Conservation (phyloP, 2,797 vertebrate genomes). For the Cynodonichthys magdalenae region DNA sequence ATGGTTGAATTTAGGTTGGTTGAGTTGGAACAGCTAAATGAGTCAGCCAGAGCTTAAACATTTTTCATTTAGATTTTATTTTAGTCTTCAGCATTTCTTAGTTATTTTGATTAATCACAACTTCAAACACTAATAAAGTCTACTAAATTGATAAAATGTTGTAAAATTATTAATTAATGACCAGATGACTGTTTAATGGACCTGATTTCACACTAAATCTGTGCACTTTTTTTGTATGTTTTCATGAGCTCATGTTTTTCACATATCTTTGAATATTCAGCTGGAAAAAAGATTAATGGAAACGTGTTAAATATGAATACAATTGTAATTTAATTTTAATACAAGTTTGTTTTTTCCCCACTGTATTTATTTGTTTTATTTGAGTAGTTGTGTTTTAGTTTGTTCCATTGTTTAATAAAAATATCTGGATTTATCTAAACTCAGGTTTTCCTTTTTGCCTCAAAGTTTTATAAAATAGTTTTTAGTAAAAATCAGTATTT, state of each 20-base stretch:
- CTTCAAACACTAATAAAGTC: neutral
- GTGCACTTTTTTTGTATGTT: slow-evolving; percentile 3
- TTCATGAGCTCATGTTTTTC: slow-evolving; percentile 1
- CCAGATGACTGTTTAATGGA: neutral
- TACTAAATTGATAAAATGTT: neutral
- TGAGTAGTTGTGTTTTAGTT: no score
- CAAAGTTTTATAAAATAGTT: no score
- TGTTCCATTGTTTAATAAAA: no score
- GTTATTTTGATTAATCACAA: neutral
- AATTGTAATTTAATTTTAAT: slow-evolving; percentile 5
- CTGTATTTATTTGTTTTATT: neutral
- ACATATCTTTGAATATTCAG: neutral
- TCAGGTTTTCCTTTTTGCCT: no score
- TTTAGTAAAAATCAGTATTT: no score
- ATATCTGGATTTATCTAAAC: no score
- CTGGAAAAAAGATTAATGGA: neutral
- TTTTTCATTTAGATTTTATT: neutral
- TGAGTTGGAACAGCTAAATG: neutral
- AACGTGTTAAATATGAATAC: neutral
- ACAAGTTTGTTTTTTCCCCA: neutral
- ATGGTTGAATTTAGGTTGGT: neutral
- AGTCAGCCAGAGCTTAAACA: neutral
- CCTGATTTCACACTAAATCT: neutral
- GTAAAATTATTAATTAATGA: neutral
- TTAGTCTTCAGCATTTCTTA: neutral